Evolutionary conservation across 1,140 invertebrate species (phyloP), one percentile per base, ranked within the genome.

Genomic region (Ephestia elutella): DNA sequence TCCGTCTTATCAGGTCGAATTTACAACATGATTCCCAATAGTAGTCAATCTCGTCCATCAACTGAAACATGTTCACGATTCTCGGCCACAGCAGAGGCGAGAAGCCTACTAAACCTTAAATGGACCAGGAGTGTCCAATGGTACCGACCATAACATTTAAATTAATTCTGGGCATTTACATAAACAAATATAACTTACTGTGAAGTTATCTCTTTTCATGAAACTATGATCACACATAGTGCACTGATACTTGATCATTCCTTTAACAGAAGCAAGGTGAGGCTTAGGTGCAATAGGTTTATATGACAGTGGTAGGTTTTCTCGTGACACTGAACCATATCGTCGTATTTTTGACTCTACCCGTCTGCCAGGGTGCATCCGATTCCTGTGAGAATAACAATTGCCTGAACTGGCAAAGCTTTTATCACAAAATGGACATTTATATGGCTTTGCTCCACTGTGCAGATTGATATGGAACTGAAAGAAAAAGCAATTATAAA

Each of bases 361-460:
- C 11, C 55, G 49, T 35, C 63, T 57, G 3, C 76, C 73, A 5
- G 93, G 92, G 78, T 94, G 93, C 93, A 94, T 94, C 56, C 93
- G 85, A 78, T 92, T 94, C 59, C 93, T 89, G 74, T 94, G 93
- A 0, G 93, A 93, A 71, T 94, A 94, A 73, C 93, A 94, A 69
- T 94, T 94, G 11, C 93, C 93, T n/a, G 93, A 93, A 78, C 92
- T 93, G 10, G 93, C 93, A 79, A 97, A 96, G 13, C 93, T 91
- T 73, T 94, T 93, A 0, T 94, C 92, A 89, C 95, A 96, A 75
- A 94, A 95, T 18, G 92, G 92, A 89, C 95, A 96, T 75, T 93
- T 92, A 84, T 95, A 95, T 7, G 95, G 95, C 62, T 93, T 91
- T 17, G 92, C 94, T 48, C 95, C 95, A 17, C 94, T 96, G 76